Conservation (phyloP, 2,797 vertebrate genomes). For the Sebastes aleutianus region DNA sequence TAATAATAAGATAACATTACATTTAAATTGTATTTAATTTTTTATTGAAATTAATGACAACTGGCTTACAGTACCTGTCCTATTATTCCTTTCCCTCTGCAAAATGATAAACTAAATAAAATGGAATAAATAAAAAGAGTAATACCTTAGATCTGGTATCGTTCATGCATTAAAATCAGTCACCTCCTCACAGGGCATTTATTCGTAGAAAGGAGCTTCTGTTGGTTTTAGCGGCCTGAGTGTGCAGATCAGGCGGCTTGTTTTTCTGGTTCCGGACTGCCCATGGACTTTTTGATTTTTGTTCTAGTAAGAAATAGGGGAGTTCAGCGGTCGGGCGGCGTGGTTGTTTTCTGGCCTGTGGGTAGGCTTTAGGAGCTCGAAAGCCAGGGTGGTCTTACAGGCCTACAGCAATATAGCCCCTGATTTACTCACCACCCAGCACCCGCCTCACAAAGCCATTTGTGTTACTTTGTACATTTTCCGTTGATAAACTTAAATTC, state of each 20-base stretch:
- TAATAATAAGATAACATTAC: neutral
- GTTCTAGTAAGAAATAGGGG: conserved; percentile 32
- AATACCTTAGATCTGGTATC: neutral
- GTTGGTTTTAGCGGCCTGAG: conserved; percentile 26
- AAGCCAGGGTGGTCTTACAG: conserved; percentile 84
- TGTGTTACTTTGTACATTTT: conserved; percentile 83
- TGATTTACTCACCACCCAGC: conserved; percentile 76
- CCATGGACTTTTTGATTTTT: conserved; percentile 51
- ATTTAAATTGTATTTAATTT: neutral
- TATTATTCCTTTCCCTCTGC: neutral
- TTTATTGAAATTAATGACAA: neutral
- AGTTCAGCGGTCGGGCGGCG: conserved; percentile 37
- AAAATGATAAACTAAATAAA: neutral
- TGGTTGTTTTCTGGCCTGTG: conserved; percentile 71
- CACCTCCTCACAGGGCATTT: conserved; percentile 1
- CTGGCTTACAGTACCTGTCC: neutral
- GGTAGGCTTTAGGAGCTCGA: conserved; percentile 56
- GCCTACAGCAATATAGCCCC: conserved; percentile 61
- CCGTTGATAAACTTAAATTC: conserved; percentile 86
- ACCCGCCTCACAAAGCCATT: conserved; percentile 70
- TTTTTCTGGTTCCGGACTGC: conserved; percentile 44
- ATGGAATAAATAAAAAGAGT: neutral
- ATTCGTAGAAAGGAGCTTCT: conserved; percentile 17
- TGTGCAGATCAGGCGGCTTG: conserved; percentile 40
- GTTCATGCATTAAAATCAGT: neutral